Evolutionary conservation across 2,797 vertebrate genomes (phyloP), one percentile per base, ranked within the genome.

Genomic region (Threskiornis aethiopicus): DNA sequence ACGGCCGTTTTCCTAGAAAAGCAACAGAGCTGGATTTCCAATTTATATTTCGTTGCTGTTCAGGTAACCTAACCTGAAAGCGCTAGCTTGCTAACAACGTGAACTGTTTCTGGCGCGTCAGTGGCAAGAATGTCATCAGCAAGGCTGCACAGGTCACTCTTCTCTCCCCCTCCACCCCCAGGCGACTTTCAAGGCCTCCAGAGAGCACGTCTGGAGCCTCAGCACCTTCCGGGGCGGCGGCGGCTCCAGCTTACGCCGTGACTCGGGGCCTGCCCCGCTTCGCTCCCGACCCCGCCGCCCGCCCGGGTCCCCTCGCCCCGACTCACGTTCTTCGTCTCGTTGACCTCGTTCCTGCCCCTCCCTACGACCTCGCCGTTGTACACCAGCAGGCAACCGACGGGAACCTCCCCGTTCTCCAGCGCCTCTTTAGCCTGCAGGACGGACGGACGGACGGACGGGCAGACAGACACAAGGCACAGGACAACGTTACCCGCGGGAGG

Each of bases 361-460:
- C 99, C 99, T 24, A 99, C 90, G 42, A 98, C 97, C 82, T 98
- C 86, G 17, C 98, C 96, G 18, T 98, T 86, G 96, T 99, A 98
- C 91, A 99, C 98, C 99, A 99, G 97, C 54, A 99, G 98, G 97
- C 99, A 99, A 17, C 99, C 99, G 26, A 99, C 99, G 9, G 99
- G 99, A 42, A 99, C 99, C 94, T 99, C 99, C 10, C 97, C 99
- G 3, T 97, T 99, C 83, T 98, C 96, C 78, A 99, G 98, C 31
- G 99, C 99, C 4, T 99, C 98, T 91, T 84, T 98, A 22, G 99
- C 99, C 99, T 99, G 91, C 65, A 84, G 96, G 82, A 92, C 82
- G 29, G 80, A 97, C 69, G 42, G 89, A 87, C 62, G 37, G 37
- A 37, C n/a, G 20, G 44, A 6, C 64, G 6, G 24, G 64, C 47